phyloP scores from a whole-genome alignment of 37 sponge, comb jelly and placozoan species.

The Aplysina aerophoba region DNA sequence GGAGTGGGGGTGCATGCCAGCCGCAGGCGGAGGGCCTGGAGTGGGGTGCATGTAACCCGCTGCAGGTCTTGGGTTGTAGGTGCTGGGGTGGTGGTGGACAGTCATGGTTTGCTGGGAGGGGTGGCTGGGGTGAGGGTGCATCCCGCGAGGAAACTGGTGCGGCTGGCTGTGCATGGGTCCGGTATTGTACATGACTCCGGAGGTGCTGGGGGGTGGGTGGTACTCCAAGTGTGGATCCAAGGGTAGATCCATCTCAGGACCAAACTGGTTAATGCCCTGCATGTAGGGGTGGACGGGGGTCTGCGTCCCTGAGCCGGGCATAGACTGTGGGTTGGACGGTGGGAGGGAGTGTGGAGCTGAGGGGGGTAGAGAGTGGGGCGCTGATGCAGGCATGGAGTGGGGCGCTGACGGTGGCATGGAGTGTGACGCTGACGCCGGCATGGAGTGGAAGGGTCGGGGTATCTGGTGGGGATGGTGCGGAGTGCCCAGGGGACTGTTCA shows the following conservation, averaged over 20 bases:
- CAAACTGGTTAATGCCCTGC: conserved; percentile 15
- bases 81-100: conserved; percentile 30
- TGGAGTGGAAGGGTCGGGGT: conserved; percentile 3
- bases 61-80: conserved; percentile 21
- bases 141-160: neutral
- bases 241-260: neutral
- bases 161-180: neutral
- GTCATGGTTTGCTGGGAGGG: conserved; percentile 30
- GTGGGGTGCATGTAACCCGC: conserved; percentile 7
- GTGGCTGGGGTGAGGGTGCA: neutral
- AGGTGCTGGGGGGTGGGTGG: neutral
- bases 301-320: conserved; percentile 31
- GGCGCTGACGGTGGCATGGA: conserved; percentile 20
- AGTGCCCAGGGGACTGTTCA: conserved; percentile 27
- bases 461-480: conserved; percentile 22
- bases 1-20: conserved; percentile 41
- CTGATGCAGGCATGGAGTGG: conserved; percentile 16
- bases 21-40: conserved; percentile 14
- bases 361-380: conserved; percentile 18
- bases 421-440: neutral
- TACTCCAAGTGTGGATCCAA: neutral
- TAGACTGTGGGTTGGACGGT: conserved; percentile 32
- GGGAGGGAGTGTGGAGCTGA: conserved; percentile 23
- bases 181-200: conserved; percentile 2
- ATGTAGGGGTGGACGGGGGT: conserved; percentile 30